Conservation (phyloP, 1,140 invertebrate species). For the Drosophila willistoni region DNA sequence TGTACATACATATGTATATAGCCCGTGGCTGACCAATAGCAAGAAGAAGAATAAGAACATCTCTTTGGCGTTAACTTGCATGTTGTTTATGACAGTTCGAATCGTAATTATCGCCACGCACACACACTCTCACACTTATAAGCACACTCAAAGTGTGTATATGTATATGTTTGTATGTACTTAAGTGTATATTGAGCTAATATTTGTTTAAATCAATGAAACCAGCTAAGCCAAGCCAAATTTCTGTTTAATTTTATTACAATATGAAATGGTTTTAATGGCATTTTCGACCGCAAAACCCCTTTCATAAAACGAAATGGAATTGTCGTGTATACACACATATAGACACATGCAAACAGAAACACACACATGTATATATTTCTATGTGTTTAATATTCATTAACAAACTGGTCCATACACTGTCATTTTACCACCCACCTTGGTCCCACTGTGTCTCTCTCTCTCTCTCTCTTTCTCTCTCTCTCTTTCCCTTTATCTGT, state of each 20-base stretch:
- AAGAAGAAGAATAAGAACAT: not conserved
- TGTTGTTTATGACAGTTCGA: not conserved
- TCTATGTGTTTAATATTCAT: constrained; percentile 45
- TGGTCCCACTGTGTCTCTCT: not conserved
- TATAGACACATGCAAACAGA: not conserved
- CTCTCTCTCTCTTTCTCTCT: too few species aligned
- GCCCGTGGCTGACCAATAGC: not conserved
- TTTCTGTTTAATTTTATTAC: constrained; percentile 34
- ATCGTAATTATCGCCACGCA: not conserved
- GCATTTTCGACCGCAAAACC: constrained; percentile 11
- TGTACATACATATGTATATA: too few species aligned
- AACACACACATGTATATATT: not conserved
- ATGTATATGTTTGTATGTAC: constrained; percentile 17
- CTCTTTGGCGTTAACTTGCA: not conserved
- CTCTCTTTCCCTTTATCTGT: constrained; percentile 24
- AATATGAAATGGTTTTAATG: constrained; percentile 47
- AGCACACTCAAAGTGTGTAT: constrained; percentile 25
- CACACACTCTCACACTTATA: constrained; percentile 12
- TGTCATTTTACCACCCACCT: constrained; percentile 28
- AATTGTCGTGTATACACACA: not conserved
- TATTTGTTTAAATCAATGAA: constrained; percentile 66
- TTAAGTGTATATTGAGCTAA: constrained; percentile 33
- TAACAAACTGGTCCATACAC: constrained; percentile 42
- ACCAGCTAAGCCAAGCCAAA: constrained; percentile 41
- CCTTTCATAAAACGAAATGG: constrained; percentile 30